Evolutionary conservation across 2,888 invertebrate genomes (phyloP), one percentile per base, ranked within the genome.

Genomic region (Platypus cylindrus): DNA sequence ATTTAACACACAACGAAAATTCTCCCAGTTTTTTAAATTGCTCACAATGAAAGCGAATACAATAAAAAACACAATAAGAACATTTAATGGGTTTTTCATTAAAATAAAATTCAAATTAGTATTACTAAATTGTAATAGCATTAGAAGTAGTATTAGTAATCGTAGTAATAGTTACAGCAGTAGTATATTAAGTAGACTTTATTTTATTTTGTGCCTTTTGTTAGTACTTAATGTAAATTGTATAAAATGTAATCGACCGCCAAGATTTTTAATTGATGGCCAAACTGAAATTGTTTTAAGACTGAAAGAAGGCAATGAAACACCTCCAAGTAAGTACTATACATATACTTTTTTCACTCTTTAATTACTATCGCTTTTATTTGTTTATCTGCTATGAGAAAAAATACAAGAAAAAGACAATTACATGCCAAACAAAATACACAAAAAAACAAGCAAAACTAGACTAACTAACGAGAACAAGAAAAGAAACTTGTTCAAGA

Each of bases 201-300:
- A 26, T 41, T 37, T 45, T 39, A 30, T 50, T 40, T 32, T 48
- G 35, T 45, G 44, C 28, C 40, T 49, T 35, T 28, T 46, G 18
- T 37, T 48, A 11, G 36, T 47, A 32, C 40, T 35, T 44, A 32
- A 38, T 44, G 40, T 51, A 38, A 46, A 40, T 45, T 36, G 39
- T 12, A 53, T 53, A 30, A 30, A 45, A 36, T 70, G 71, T 42
- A 89, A 89, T 67, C 73, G 76, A 51, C 84, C 89, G 28, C 89
- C 89, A n/a, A 71, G 82, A 43, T 90, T 90, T 62, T 69, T 86
- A 37, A 82, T 81, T 57, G 83, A 86, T 54, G 85, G 83, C 40
- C 85, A 86, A 62, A 83, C 85, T 46, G 90, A 91, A 68, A 90
- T 91, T 51, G 87, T 91, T 45, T 70, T 91, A 51, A 72, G 86